Conservation (phyloP, 2,797 vertebrate genomes). For the Leptodactylus fallax region DNA sequence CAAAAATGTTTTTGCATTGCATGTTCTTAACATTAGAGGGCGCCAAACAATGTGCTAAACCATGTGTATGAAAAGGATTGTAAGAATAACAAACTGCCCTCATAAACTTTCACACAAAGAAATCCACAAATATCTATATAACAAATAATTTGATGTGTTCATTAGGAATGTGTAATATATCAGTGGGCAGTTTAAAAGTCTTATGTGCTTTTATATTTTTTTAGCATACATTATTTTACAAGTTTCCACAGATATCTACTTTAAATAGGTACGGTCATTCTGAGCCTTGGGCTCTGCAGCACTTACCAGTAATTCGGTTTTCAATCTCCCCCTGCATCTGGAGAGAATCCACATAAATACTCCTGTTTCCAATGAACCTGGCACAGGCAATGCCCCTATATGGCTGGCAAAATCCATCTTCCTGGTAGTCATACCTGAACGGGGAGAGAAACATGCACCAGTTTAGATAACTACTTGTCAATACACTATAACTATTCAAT, state of each 20-base stretch:
- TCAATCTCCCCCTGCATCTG: conserved; percentile 98
- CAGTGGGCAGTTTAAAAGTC: background rate
- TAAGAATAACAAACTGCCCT: too few species aligned
- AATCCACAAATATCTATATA: background rate
- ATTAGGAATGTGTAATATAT: background rate
- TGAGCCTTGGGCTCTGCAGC: background rate
- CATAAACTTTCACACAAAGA: background rate
- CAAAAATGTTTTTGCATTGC: background rate
- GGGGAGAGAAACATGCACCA: conserved; percentile 62
- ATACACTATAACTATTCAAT: background rate
- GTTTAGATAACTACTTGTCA: conserved; percentile 35
- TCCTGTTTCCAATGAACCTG: conserved; percentile 94
- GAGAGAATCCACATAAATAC: conserved; percentile 96
- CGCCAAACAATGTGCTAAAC: conserved; percentile 23
- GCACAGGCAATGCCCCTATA: conserved; percentile 96
- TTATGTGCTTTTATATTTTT: too few species aligned
- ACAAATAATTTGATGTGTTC: background rate
- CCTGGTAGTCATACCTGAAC: conserved; percentile 81
- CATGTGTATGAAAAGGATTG: background rate
- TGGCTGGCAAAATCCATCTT: conserved; percentile 95
- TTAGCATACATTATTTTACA: background rate
- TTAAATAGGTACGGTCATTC: background rate
- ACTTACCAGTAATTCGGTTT: conserved; percentile 94
- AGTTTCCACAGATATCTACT: background rate
- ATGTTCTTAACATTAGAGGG: background rate